phyloP scores from a whole-genome alignment of 1,140 invertebrate species.

The Helicoverpa armigera region DNA sequence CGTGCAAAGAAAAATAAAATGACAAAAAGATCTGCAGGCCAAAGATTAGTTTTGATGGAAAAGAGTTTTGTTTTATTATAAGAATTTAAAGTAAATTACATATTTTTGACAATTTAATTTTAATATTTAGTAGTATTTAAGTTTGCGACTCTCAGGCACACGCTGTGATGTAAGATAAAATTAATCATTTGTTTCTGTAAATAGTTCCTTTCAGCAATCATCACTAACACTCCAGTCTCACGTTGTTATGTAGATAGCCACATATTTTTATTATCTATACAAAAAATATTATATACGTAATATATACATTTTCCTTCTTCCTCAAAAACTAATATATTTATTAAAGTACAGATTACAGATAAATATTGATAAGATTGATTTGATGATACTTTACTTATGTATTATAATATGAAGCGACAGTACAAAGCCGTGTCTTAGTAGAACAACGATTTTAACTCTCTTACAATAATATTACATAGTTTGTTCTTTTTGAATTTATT shows the following conservation, averaged over 20 bases:
- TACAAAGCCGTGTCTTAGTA: conserved; percentile 66
- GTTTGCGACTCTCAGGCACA: conserved; percentile 80
- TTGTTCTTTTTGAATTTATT: conserved; percentile 25
- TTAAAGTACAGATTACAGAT: conserved; percentile 29
- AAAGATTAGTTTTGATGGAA: conserved; percentile 80
- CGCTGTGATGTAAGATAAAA: conserved; percentile 83
- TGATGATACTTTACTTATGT: conserved; percentile 28
- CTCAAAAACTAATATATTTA: conserved; percentile 47
- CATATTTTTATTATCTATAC: conserved; percentile 27
- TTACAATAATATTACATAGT: conserved; percentile 42
- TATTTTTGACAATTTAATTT: conserved; percentile 64
- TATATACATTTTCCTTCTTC: neutral
- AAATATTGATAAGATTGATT: conserved; percentile 29
- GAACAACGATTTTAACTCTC: conserved; percentile 58
- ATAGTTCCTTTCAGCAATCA: conserved; percentile 59
- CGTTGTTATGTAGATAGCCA: conserved; percentile 24
- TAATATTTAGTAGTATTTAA: conserved; percentile 76
- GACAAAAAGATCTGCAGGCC: conserved; percentile 84
- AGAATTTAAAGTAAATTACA: conserved; percentile 57
- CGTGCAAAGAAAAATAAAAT: conserved; percentile 72
- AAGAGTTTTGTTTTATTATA: conserved; percentile 62
- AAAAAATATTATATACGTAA: neutral
- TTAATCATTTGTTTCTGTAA: conserved; percentile 63
- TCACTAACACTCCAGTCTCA: conserved; percentile 29
- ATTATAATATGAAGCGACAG: conserved; percentile 42